A percentile compares a stretch with the other conserved stretches of the same genome.
Evolutionary conservation across 23 tunicate genomes (phyloP).

Genomic region (Halocynthia aurantium): DNA sequence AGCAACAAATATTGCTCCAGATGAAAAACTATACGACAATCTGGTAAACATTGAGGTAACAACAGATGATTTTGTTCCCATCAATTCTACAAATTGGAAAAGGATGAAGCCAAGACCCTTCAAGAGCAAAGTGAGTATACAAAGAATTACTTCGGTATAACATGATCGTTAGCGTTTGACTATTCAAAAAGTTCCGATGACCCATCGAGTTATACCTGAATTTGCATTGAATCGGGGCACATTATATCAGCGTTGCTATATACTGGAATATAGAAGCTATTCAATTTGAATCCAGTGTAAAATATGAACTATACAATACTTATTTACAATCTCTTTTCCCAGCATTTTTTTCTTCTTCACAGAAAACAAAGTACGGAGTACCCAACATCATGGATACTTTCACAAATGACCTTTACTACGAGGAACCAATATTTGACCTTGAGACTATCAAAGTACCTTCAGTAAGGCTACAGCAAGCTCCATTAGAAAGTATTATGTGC

Average conservation of each 20-base stretch:
- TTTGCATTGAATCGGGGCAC: not conserved
- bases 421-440: slow-evolving; percentile 43
- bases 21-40: slow-evolving; percentile 42
- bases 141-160: not conserved
- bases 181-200: not conserved
- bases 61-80: not conserved
- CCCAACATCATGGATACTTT: slow-evolving; percentile 48
- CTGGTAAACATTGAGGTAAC: slow-evolving; percentile 44
- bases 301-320: no score
- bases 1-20: slow-evolving; percentile 77
- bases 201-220: not conserved
- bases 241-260: no score
- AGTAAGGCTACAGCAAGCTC: not conserved
- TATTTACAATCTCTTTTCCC: no score
- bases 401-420: slow-evolving; percentile 49
- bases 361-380: slow-evolving; percentile 16
- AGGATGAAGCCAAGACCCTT: slow-evolving; percentile 12
- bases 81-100: slow-evolving; percentile 14
- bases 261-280: no score
- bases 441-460: slow-evolving; percentile 4
- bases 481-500: not conserved
- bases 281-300: no score
- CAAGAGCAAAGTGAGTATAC: slow-evolving; percentile 4
- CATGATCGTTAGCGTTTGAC: no score
- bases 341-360: not conserved